Evolutionary conservation across 1,140 invertebrate species (phyloP).

Genomic region (Trichogramma pretiosum): DNA sequence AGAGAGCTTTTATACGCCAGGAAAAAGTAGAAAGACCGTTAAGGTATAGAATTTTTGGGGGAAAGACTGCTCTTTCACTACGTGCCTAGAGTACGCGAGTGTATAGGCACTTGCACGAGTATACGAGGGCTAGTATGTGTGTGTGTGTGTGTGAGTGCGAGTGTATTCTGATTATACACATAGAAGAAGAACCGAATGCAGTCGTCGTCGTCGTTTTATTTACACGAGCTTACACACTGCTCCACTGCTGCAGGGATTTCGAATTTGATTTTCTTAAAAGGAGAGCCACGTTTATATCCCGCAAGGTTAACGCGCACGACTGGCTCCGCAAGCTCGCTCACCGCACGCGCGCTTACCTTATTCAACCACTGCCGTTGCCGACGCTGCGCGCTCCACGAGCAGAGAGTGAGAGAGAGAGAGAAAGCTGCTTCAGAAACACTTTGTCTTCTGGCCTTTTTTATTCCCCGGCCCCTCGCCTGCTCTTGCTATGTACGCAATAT

Average conservation of each 20-base stretch:
- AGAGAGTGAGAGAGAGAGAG: too few relatives aligned
- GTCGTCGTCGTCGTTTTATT: conserved; percentile 19
- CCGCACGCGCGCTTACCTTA: not conserved
- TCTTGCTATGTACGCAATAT: too few relatives aligned
- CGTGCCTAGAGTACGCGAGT: conserved; percentile 21
- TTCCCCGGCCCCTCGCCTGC: not conserved
- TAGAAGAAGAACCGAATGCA: too few relatives aligned
- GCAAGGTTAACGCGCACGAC: conserved; percentile 4
- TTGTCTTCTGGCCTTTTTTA: not conserved
- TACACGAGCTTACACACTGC: conserved; percentile 21
- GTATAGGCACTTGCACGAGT: too few relatives aligned
- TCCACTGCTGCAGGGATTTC: conserved; percentile 21
- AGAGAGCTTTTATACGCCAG: conserved; percentile 14
- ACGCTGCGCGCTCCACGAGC: too few relatives aligned
- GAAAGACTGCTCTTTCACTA: conserved; percentile 18
- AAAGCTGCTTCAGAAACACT: too few relatives aligned
- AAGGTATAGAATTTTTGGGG: conserved; percentile 23
- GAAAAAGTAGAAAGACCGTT: too few relatives aligned
- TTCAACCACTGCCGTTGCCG: too few relatives aligned
- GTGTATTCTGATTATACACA: not conserved
- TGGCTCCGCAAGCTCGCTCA: not conserved
- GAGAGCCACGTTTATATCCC: conserved; percentile 22
- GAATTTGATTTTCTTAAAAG: conserved; percentile 29
- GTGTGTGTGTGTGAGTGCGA: conserved; percentile 8
- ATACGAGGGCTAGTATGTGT: too few relatives aligned